These are phyloP conservation scores for Potorous gilbertii DNA, from an alignment of 2,797 vertebrate genomes.

Conservation along the genomic window DNA sequence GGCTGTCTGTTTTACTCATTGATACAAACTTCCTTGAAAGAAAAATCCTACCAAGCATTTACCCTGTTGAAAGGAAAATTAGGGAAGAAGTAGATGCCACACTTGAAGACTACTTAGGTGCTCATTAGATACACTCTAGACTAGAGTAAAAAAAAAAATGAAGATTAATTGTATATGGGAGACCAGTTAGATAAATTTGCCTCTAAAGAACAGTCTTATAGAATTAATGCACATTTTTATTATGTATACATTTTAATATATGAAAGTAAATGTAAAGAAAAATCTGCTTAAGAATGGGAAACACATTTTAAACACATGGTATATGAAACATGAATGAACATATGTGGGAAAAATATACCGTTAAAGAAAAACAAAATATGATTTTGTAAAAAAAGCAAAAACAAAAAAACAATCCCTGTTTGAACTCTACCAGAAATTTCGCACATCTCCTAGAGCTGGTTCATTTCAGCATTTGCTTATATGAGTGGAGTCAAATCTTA, in stretches of 20 bases:
- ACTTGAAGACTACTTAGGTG: slow-evolving; percentile 26
- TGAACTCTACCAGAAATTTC: neutral
- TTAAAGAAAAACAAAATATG: slow-evolving; percentile 72
- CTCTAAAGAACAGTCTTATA: neutral
- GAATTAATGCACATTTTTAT: slow-evolving; percentile 7
- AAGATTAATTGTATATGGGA: neutral
- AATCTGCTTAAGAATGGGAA: slow-evolving; percentile 57
- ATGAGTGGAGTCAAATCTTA: slow-evolving; percentile 19
- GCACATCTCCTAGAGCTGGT: neutral
- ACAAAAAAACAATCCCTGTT: neutral
- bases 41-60: slow-evolving; percentile 73
- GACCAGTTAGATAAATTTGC: neutral
- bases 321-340: slow-evolving; percentile 64
- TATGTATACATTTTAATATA: slow-evolving; percentile 4
- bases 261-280: slow-evolving; percentile 53
- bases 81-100: slow-evolving; percentile 49
- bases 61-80: slow-evolving; percentile 56
- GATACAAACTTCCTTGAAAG: slow-evolving; percentile 47
- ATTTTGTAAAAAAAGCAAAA: slow-evolving; percentile 67
- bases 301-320: slow-evolving; percentile 60
- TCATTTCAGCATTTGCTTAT: neutral
- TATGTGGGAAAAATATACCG: slow-evolving; percentile 72
- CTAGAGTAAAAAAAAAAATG: neutral
- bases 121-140: neutral
- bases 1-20: slow-evolving; percentile 34